phyloP scores from a whole-genome alignment of 2,797 vertebrate genomes.

The Taenioides sp. region DNA sequence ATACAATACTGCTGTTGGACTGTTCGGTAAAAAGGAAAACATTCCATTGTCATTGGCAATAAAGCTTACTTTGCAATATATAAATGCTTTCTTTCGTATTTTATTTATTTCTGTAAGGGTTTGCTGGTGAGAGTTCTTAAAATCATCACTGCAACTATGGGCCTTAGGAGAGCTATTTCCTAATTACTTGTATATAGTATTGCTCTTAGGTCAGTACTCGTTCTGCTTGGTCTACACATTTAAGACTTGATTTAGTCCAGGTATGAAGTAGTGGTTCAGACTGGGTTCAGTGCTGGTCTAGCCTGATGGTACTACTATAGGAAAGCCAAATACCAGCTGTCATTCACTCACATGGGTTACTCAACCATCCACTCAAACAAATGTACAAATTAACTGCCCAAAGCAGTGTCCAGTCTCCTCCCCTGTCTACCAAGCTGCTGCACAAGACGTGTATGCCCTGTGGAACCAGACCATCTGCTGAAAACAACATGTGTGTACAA shows the following conservation, averaged over 20 bases:
- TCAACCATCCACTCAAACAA: background rate
- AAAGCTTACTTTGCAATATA: slow-evolving; percentile 82
- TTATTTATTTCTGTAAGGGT: background rate
- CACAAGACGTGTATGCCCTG: slow-evolving; percentile 82
- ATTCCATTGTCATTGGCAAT: slow-evolving; percentile 78
- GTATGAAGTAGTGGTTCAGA: background rate
- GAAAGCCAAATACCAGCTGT: background rate
- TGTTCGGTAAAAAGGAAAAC: slow-evolving; percentile 60
- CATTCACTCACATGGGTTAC: background rate
- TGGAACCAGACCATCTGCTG: slow-evolving; percentile 83
- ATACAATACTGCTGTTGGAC: slow-evolving; percentile 53
- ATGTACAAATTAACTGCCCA: background rate
- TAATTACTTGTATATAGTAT: background rate
- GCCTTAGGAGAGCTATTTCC: too few species aligned
- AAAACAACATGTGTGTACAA: slow-evolving; percentile 71
- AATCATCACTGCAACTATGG: too few species aligned
- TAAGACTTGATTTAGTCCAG: background rate
- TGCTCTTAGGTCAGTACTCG: background rate
- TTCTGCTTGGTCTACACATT: background rate
- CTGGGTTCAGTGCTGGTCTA: background rate
- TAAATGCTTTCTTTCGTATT: slow-evolving; percentile 37
- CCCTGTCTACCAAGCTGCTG: slow-evolving; percentile 86
- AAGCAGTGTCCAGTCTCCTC: slow-evolving; percentile 78
- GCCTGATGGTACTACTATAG: background rate
- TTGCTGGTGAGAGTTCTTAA: too few species aligned